Percentiles rank a stretch among this genome's conserved stretches.
phyloP scores from a whole-genome alignment of 2,113 vertebrate species.

The Delphinapterus leucas region DNA sequence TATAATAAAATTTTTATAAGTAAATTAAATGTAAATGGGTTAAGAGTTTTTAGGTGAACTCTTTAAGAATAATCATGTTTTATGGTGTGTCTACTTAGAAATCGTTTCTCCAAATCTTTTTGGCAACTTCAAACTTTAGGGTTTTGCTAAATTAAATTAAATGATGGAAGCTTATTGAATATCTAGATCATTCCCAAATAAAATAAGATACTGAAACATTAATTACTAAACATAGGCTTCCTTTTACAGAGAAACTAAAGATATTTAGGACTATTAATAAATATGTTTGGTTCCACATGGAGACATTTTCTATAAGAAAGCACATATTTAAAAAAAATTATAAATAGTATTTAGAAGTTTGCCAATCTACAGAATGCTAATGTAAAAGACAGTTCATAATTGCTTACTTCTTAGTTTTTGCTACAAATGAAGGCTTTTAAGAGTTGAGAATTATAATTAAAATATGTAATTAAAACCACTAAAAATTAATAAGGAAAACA shows the following conservation, averaged over 20 bases:
- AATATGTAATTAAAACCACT: neutral
- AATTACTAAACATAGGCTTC: neutral
- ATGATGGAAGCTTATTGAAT: neutral
- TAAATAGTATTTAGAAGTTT: neutral
- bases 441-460: neutral
- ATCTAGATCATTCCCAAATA: neutral
- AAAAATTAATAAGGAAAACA: neutral
- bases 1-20: neutral
- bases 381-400: neutral
- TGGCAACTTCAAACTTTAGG: neutral
- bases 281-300: neutral
- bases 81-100: neutral
- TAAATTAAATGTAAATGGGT: neutral
- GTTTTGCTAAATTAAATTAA: neutral
- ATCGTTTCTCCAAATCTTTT: neutral
- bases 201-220: neutral
- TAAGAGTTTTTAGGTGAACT: neutral
- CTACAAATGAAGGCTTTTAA: neutral
- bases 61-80: neutral
- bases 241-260: neutral
- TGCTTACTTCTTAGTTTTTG: neutral
- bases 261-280: neutral
- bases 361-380: neutral
- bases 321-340: neutral
- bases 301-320: neutral